Evolutionary conservation across 2,797 vertebrate genomes (phyloP).

Genomic region (Mormyrops boulengeri): DNA sequence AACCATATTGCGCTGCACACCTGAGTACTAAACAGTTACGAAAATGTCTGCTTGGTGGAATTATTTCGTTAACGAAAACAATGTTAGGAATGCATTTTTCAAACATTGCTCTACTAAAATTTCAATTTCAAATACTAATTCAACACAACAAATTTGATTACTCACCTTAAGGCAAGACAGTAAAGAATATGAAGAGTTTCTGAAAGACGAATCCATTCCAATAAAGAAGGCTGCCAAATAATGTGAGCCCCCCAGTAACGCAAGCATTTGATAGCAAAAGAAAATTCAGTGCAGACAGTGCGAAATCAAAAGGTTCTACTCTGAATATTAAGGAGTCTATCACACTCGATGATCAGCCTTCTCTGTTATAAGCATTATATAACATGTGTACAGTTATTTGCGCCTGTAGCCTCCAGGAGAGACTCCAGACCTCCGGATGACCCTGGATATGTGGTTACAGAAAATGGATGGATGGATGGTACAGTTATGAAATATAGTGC

Average conservation of each 20-base stretch:
- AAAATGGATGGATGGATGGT: background rate
- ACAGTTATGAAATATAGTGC: background rate
- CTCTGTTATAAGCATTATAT: background rate
- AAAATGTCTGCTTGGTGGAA: background rate
- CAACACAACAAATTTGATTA: background rate
- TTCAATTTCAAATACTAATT: background rate
- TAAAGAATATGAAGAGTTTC: background rate
- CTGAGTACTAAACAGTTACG: background rate
- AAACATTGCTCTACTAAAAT: background rate
- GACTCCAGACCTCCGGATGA: background rate
- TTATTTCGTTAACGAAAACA: background rate
- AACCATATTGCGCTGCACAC: background rate
- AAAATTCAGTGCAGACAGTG: background rate
- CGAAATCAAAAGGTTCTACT: background rate
- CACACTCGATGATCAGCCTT: background rate
- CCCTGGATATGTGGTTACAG: background rate
- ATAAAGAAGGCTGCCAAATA: background rate
- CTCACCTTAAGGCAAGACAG: background rate
- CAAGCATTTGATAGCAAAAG: background rate
- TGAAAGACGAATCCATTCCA: background rate
- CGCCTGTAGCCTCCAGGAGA: background rate
- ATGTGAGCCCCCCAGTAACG: background rate
- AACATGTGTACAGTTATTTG: background rate
- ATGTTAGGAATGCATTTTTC: background rate
- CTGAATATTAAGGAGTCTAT: background rate